Evolutionary conservation across 2,797 vertebrate species (phyloP).

Genomic region (Nothura maculosa): DNA sequence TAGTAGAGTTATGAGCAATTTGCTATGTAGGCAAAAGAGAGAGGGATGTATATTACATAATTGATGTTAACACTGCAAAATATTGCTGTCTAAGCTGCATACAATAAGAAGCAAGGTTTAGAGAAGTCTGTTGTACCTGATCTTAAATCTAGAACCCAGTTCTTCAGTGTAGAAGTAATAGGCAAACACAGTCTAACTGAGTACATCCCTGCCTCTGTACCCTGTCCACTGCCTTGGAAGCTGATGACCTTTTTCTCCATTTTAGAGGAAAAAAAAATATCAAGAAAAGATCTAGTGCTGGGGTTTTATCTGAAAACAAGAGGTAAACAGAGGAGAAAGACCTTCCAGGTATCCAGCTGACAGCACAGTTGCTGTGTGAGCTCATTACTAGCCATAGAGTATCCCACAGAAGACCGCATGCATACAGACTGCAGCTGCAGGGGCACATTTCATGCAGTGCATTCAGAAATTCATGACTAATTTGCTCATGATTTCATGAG

Average conservation of each 20-base stretch:
- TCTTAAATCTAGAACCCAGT: neutral
- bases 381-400: neutral
- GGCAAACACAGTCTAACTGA: neutral
- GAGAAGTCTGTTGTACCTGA: neutral
- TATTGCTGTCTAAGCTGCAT: neutral
- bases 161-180: neutral
- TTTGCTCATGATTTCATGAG: neutral
- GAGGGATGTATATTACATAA: neutral
- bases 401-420: neutral
- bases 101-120: neutral
- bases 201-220: neutral
- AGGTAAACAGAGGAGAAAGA: neutral
- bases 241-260: neutral
- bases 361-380: neutral
- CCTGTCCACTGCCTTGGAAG: neutral
- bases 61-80: neutral
- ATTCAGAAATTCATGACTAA: neutral
- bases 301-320: neutral
- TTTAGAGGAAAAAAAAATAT: neutral
- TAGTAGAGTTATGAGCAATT: neutral
- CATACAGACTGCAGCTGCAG: accelerated
- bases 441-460: neutral
- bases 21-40: neutral
- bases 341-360: accelerated
- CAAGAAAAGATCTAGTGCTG: neutral